phyloP scores from a whole-genome alignment of 2,113 vertebrate species.

The Ellobius talpinus region DNA sequence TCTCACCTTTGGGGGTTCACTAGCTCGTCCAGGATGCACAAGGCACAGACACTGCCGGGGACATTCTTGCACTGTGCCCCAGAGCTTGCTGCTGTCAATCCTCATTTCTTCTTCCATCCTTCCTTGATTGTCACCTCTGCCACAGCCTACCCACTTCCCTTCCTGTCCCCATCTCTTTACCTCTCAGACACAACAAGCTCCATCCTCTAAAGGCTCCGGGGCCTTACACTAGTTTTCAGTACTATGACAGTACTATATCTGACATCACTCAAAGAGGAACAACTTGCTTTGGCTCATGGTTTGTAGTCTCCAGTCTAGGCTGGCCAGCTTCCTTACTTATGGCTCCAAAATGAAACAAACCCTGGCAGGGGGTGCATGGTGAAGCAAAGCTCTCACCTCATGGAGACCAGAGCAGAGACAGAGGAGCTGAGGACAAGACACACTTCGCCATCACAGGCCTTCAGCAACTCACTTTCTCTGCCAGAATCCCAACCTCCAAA shows the following conservation, averaged over 20 bases:
- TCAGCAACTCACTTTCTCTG: neutral
- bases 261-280: neutral
- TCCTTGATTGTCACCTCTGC: neutral
- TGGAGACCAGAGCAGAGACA: neutral
- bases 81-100: neutral
- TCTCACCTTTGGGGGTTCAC: too few species aligned
- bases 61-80: too few species aligned
- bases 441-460: neutral
- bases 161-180: neutral
- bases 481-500: neutral
- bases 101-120: neutral
- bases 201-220: neutral
- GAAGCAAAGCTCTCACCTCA: neutral
- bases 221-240: too few species aligned
- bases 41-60: fast-evolving
- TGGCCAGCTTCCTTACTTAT: neutral
- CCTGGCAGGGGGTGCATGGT: neutral
- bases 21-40: neutral
- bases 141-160: neutral
- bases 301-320: neutral
- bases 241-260: neutral
- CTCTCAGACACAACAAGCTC: neutral
- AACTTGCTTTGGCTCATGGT: neutral
- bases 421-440: neutral
- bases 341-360: neutral